Conservation (phyloP, 2,113 vertebrate genomes). For the Lutjanus erythropterus region DNA sequence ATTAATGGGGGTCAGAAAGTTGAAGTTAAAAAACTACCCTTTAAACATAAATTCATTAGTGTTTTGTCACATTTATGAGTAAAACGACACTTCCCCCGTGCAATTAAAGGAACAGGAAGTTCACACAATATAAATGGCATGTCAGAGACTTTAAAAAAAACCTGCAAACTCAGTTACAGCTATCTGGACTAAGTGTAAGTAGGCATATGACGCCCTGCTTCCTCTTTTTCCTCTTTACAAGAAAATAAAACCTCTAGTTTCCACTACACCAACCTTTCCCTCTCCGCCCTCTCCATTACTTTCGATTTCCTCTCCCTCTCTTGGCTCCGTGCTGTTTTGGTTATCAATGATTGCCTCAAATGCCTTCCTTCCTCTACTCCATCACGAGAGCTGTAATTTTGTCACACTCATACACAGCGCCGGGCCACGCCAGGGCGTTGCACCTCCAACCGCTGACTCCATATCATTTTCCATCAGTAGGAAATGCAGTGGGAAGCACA, state of each 20-base stretch:
- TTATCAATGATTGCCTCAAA: constrained; percentile 65
- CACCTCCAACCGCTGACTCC: constrained; percentile 38
- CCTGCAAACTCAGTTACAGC: not conserved
- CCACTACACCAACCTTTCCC: not conserved
- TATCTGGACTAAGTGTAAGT: not conserved
- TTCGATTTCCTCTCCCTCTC: constrained; percentile 55
- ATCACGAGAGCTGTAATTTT: constrained; percentile 63
- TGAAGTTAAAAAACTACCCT: not conserved
- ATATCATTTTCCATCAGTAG: constrained; percentile 43
- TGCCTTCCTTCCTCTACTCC: constrained; percentile 63
- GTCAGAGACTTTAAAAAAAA: constrained; percentile 11
- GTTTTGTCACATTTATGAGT: constrained; percentile 13
- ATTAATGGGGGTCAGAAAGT: not conserved
- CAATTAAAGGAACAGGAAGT: constrained; percentile 7
- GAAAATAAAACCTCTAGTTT: constrained; percentile 24
- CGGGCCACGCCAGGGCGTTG: constrained; percentile 19
- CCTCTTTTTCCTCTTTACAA: constrained; percentile 10
- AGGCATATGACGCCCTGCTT: not conserved
- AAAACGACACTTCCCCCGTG: not conserved
- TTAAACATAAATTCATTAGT: not conserved
- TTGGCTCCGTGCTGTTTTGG: constrained; percentile 60
- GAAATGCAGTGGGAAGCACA: constrained; percentile 49
- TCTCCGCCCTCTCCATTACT: constrained; percentile 42
- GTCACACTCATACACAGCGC: constrained; percentile 56
- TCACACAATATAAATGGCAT: constrained; percentile 4